Conservation (phyloP, 2,888 invertebrate species). For the Sicus ferrugineus region DNA sequence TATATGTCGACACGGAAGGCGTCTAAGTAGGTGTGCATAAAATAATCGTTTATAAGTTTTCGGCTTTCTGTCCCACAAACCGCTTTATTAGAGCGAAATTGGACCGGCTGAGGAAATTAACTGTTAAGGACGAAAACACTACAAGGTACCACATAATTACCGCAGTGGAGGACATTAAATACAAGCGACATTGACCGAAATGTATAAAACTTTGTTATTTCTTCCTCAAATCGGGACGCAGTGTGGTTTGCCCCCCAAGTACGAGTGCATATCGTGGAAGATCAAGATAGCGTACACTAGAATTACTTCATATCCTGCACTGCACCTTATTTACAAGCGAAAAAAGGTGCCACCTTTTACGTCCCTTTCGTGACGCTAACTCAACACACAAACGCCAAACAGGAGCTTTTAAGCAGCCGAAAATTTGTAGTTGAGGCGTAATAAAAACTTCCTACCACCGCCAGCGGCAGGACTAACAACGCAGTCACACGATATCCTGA, state of each 20-base stretch:
- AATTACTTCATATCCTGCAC: constrained; percentile 8
- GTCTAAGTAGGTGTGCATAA: not conserved
- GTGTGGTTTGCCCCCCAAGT: too few relatives aligned
- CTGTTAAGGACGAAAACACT: too few relatives aligned
- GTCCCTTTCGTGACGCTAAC: constrained; percentile 15
- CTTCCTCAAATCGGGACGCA: too few relatives aligned
- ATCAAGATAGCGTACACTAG: not conserved
- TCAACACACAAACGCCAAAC: constrained; percentile 16
- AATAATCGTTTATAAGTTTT: not conserved
- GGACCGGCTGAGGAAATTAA: too few relatives aligned
- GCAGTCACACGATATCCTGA: not conserved
- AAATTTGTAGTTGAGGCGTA: not conserved
- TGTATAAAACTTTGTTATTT: too few relatives aligned
- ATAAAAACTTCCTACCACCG: not conserved
- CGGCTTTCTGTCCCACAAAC: not conserved
- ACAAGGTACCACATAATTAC: too few relatives aligned
- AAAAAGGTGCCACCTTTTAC: not conserved
- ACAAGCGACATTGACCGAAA: too few relatives aligned
- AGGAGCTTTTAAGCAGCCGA: constrained; percentile 20
- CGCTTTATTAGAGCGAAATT: not conserved
- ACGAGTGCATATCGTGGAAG: too few relatives aligned
- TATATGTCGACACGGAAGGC: not conserved
- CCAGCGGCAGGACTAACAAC: not conserved
- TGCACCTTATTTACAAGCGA: not conserved
- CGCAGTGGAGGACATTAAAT: too few relatives aligned